Percentiles rank a stretch among this genome's conserved stretches.
Evolutionary conservation across 2,797 vertebrate genomes (phyloP).

Genomic region (Lateolabrax maculatus): DNA sequence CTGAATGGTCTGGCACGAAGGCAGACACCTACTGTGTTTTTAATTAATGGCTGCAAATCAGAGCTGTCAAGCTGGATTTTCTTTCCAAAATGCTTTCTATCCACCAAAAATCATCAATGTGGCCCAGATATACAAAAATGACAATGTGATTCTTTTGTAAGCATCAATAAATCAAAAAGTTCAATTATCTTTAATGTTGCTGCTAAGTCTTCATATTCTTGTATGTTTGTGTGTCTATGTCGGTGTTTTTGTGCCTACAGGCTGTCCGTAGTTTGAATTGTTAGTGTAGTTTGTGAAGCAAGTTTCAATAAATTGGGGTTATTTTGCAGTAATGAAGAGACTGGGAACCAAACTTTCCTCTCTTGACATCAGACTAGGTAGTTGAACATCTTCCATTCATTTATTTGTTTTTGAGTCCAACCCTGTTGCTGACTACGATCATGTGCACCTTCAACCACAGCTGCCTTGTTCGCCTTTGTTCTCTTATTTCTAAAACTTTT

Average conservation of each 20-base stretch:
- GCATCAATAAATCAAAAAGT: not conserved
- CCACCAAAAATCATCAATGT: conserved; percentile 3
- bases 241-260: not conserved
- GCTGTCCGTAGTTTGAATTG: not conserved
- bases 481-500: not conserved
- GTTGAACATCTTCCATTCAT: not conserved
- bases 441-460: not conserved
- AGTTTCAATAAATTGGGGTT: not conserved
- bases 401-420: not conserved
- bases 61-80: conserved; percentile 38
- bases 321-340: not conserved
- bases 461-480: not conserved
- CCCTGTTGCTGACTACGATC: not conserved
- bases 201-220: not conserved
- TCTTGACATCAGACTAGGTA: not conserved
- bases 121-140: not conserved
- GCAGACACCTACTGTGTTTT: conserved; percentile 62
- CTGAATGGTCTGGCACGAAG: conserved; percentile 44
- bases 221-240: not conserved
- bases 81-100: conserved; percentile 23
- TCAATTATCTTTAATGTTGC: not conserved
- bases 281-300: not conserved
- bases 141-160: conserved; percentile 1
- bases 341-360: too few relatives aligned
- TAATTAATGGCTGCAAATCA: conserved; percentile 63